Percentiles rank a stretch among this genome's conserved stretches.
Evolutionary conservation across 1,140 invertebrate species (phyloP).

Genomic region (Magallana gigas): DNA sequence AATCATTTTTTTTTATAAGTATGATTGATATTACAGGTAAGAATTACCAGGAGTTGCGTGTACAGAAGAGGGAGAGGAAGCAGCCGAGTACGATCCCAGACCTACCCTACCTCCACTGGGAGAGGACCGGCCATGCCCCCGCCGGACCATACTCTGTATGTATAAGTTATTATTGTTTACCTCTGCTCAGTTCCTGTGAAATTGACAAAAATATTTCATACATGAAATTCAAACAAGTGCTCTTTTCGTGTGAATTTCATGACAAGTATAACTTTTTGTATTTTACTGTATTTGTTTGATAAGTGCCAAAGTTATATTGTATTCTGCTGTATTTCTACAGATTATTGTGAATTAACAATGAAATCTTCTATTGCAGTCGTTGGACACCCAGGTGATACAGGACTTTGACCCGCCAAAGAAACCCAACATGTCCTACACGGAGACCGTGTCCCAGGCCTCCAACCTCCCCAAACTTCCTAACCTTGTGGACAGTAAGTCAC

Average conservation of each 20-base stretch:
- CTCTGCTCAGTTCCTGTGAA: too few species aligned
- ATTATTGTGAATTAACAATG: not conserved
- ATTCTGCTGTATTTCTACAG: too few species aligned
- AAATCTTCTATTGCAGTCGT: slow-evolving; percentile 63
- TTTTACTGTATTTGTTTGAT: too few species aligned
- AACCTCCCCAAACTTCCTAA: slow-evolving; percentile 67
- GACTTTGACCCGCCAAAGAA: slow-evolving; percentile 65
- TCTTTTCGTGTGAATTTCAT: too few species aligned
- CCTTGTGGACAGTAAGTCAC: slow-evolving; percentile 74
- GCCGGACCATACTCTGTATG: slow-evolving; percentile 77
- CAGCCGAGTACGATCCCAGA: slow-evolving; percentile 76
- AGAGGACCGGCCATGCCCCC: slow-evolving; percentile 75
- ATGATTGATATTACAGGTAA: slow-evolving; percentile 69
- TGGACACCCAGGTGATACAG: slow-evolving; percentile 69
- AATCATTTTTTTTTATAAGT: not conserved
- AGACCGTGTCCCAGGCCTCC: slow-evolving; percentile 46
- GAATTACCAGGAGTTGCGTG: slow-evolving; percentile 75
- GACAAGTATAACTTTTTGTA: too few species aligned
- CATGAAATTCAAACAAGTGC: too few species aligned
- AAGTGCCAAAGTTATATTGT: too few species aligned
- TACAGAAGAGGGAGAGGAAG: slow-evolving; percentile 73
- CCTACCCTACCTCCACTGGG: slow-evolving; percentile 77
- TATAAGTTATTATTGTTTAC: not conserved
- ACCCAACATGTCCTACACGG: slow-evolving; percentile 74
- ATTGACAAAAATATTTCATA: too few species aligned